Base-by-base conservation (phyloP, 2,113 vertebrate genomes). In the Catharus minimus region DNA sequence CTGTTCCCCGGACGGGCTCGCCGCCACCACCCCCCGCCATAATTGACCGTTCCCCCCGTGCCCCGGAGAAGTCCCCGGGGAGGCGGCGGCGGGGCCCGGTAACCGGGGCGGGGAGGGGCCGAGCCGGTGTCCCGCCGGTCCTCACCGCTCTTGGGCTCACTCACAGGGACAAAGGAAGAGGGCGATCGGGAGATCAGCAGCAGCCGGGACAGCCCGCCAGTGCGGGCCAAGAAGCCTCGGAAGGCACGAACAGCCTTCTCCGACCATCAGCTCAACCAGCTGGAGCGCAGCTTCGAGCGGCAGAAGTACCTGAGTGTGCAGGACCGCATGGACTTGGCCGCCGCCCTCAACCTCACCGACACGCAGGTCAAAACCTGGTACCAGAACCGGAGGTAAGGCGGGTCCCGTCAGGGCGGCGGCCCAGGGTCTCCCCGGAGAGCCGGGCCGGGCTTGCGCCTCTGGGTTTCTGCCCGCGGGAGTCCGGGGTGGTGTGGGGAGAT, bases 291-390 rank as follows among this genome's bases (percentile, higher is more conserved):
- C 97, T 99, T 99, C 92, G 99, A 99, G 97, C 96, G 99, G 62
- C 99, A 99, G 92, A 99, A 99, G 97, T 99, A 99, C 96, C 98
- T 99, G 97, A 99, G 99, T 49, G 99, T 99, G 77, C 99, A 99
- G 96, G 99, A 99, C 97, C 98, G 99, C 95, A 99, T 99, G 99
- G 99, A 99, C 96, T 97, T 99, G 96, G 99, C 99, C 4, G 99
- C 99, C 24, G 98, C 99, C 6, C 99, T 99, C 95, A 99, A 99
- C 97, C 98, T 99, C 93, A 99, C 99, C 26, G 99, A 99, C 98
- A 99, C 99, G 13, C 99, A 99, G 97, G 99, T 99, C 96, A 99
- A 99, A 97, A 99, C 99, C 95, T 99, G 99, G 99, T 99, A 99
- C 98, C 99, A 99, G 98, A 99, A 99, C 98, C 97, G 99, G 82